phyloP scores from a whole-genome alignment of 1,140 invertebrate species.

The Cotesia glomerata region DNA sequence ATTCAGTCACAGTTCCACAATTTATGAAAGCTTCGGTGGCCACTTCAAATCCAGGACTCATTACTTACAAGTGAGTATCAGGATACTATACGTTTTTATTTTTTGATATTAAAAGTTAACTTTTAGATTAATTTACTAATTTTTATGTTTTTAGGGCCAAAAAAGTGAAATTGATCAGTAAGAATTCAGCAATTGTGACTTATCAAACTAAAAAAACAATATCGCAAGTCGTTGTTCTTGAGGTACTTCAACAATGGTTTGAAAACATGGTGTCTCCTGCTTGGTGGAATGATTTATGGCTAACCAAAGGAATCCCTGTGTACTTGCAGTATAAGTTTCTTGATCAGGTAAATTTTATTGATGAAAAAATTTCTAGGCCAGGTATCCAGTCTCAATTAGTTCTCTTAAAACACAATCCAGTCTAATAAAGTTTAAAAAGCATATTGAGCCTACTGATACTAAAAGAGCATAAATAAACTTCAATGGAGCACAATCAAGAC shows the following conservation, averaged over 20 bases:
- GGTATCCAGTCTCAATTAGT: too few relatives aligned
- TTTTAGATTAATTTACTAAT: too few relatives aligned
- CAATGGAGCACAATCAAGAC: too few relatives aligned
- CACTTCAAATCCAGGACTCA: conserved; percentile 25
- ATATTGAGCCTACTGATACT: too few relatives aligned
- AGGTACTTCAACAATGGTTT: conserved; percentile 63
- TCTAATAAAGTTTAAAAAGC: too few relatives aligned
- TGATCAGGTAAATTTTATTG: background rate
- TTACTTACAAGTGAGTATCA: conserved; percentile 67
- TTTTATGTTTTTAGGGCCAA: too few relatives aligned
- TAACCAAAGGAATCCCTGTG: conserved; percentile 67
- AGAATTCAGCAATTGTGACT: too few relatives aligned
- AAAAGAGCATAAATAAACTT: too few relatives aligned
- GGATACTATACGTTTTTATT: background rate
- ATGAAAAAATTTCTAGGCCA: background rate
- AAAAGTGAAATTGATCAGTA: too few relatives aligned
- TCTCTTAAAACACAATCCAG: too few relatives aligned
- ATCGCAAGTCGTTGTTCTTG: conserved; percentile 60
- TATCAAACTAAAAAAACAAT: background rate
- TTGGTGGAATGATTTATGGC: conserved; percentile 64
- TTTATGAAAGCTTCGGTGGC: conserved; percentile 9
- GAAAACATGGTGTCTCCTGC: conserved; percentile 26
- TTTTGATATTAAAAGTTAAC: conserved; percentile 62
- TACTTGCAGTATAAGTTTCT: conserved; percentile 45
- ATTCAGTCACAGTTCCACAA: conserved; percentile 10